Evolutionary conservation across 2,113 vertebrate genomes (phyloP).

Genomic region (Struthio camelus): DNA sequence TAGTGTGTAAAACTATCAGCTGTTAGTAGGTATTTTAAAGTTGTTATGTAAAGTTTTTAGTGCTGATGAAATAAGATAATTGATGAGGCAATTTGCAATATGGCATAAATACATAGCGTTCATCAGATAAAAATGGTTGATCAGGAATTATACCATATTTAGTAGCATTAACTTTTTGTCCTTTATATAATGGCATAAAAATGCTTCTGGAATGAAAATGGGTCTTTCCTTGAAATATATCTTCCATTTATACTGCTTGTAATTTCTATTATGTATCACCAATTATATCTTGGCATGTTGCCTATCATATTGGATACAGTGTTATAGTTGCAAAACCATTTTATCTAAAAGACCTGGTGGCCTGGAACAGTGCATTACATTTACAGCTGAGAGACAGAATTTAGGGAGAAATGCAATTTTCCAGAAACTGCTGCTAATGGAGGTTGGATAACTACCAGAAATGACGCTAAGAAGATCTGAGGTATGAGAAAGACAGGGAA

Average conservation of each 20-base stretch:
- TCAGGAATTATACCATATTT: conserved; percentile 52
- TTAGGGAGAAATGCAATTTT: conserved; percentile 57
- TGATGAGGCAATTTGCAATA: conserved; percentile 12
- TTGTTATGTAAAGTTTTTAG: conserved; percentile 3
- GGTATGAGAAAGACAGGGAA: conserved; percentile 52
- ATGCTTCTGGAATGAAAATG: conserved; percentile 12
- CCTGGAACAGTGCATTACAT: conserved; percentile 22
- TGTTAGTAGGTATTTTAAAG: conserved; percentile 2
- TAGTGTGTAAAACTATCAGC: not conserved
- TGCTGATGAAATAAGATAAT: conserved; percentile 41
- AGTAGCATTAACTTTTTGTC: conserved; percentile 57
- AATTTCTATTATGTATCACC: conserved; percentile 33
- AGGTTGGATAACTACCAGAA: conserved; percentile 68
- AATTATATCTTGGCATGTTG: conserved; percentile 47
- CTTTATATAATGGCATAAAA: conserved; percentile 47
- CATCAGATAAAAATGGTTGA: conserved; percentile 35
- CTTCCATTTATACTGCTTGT: conserved; percentile 37
- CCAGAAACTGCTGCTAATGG: conserved; percentile 64
- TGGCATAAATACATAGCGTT: conserved; percentile 42
- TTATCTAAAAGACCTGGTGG: conserved; percentile 38
- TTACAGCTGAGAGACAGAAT: conserved; percentile 43
- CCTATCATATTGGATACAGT: conserved; percentile 28
- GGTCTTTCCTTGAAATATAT: conserved; percentile 45
- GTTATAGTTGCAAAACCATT: conserved; percentile 14
- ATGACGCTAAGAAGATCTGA: conserved; percentile 70